Base-by-base conservation (phyloP, 2,888 invertebrate species). In the Aleiodes leptofemur region DNA sequence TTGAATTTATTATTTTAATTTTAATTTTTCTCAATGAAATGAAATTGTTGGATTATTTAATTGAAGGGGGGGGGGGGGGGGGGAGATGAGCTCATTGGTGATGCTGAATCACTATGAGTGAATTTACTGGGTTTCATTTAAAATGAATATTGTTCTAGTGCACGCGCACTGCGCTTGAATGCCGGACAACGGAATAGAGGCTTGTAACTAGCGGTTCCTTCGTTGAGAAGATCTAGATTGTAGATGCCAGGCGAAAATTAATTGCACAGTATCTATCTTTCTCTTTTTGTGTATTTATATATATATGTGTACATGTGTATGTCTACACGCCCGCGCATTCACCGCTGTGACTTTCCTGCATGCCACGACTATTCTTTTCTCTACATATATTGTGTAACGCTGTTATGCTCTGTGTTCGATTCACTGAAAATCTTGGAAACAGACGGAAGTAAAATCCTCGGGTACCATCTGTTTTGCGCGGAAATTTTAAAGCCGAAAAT, bases 121-220 rank as follows among this genome's bases (percentile, higher is more conserved):
- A 38, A 38, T 38, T 38, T 38, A 8, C 8, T 38, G 38, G 23
- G 23, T 23, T 38, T 38, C 8, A 38, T 1, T 38, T 53, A 64
- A 64, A 51, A 68, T 23, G 31, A 48, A n/a, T n/a, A 50, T 50
- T 29, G 43, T 16, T 31, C 34, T 31, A 64, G 43, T 71, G 71
- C 23, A 31, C 16, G 74, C 31, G 50, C 66, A 74, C 55, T 29
- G 48, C 56, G 71, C 66, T 71, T 57, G 75, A 75, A 68, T 57
- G 81, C 82, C 82, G 84, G 82, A 85, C 84, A 85, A 86, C 84
- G 85, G 84, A 86, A 85, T 84, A 83, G 82, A 79, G 81, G 81
- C 81, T 79, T 74, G 70, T 80, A 79, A 83, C 82, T 85, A 86
- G 86, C 86, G 86, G 86, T 86, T 84, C 82, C 78, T 34, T 79